Evolutionary conservation across 1,140 invertebrate genomes (phyloP).

Genomic region (Triops cancriformis): DNA sequence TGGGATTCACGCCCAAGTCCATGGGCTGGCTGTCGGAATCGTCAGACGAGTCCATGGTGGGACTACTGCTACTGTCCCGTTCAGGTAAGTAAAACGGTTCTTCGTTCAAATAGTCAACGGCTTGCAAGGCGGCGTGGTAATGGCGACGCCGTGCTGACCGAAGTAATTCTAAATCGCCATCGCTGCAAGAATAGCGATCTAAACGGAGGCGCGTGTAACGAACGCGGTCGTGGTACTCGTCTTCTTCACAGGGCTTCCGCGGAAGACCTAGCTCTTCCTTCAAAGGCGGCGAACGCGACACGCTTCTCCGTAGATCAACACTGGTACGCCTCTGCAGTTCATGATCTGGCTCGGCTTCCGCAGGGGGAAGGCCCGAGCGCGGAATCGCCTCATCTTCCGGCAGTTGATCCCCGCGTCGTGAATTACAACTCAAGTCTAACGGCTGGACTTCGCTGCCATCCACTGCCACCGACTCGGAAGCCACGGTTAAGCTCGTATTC

Average conservation of each 20-base stretch:
- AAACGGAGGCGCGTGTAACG: neutral
- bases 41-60: constrained; percentile 59
- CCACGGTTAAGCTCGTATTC: constrained; percentile 25
- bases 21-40: constrained; percentile 52
- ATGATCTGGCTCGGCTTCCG: neutral
- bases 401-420: neutral
- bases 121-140: constrained; percentile 27
- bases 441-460: constrained; percentile 21
- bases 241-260: constrained; percentile 18
- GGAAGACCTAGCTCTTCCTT: neutral
- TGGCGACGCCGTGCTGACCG: constrained; percentile 28
- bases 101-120: constrained; percentile 38
- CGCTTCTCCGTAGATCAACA: neutral
- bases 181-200: constrained; percentile 6
- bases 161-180: constrained; percentile 16
- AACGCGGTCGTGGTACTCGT: neutral
- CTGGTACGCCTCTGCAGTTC: neutral
- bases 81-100: constrained; percentile 36
- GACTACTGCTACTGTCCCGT: constrained; percentile 43
- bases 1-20: constrained; percentile 45
- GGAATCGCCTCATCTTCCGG: neutral
- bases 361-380: neutral
- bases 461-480: constrained; percentile 17
- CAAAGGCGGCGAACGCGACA: constrained; percentile 12
- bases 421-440: constrained; percentile 28